Percentiles rank a stretch among this genome's conserved stretches.
Evolutionary conservation across 2,888 invertebrate genomes (phyloP).

Genomic region (Aporophyla nigra): DNA sequence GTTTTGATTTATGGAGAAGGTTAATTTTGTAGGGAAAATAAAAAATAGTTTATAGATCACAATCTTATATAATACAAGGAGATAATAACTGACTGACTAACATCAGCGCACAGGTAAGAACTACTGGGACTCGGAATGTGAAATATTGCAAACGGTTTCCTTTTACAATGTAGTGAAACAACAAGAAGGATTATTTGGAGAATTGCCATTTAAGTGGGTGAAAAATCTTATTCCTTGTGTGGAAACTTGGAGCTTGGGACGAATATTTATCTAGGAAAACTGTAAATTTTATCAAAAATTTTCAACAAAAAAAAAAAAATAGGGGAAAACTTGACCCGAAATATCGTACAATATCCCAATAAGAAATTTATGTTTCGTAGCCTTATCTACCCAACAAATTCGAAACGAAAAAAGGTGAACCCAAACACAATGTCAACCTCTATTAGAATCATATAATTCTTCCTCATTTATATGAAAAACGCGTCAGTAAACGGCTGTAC

Average conservation of each 20-base stretch:
- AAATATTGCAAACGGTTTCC: too few relatives aligned
- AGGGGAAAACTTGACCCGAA: background rate
- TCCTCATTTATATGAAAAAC: slow-evolving; percentile 82
- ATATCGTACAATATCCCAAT: background rate
- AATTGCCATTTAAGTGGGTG: too few relatives aligned
- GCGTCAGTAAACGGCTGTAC: slow-evolving; percentile 78
- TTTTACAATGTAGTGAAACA: too few relatives aligned
- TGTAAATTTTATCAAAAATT: too few relatives aligned
- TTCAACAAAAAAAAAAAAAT: too few relatives aligned
- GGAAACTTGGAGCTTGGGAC: too few relatives aligned
- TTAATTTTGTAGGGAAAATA: background rate
- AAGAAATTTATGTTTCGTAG: background rate
- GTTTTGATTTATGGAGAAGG: slow-evolving; percentile 1
- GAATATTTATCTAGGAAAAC: too few relatives aligned
- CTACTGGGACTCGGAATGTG: too few relatives aligned
- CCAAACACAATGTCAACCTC: slow-evolving; percentile 43
- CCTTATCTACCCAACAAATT: background rate
- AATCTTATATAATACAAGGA: background rate
- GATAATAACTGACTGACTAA: too few relatives aligned
- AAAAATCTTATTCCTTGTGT: too few relatives aligned
- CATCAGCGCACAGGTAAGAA: too few relatives aligned
- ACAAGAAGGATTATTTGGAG: too few relatives aligned
- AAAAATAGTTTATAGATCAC: background rate
- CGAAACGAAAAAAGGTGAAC: slow-evolving; percentile 33
- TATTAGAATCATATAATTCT: slow-evolving; percentile 36